Percentiles rank a stretch among this genome's conserved stretches.
Conservation (phyloP, 1,140 invertebrate species). For the Ostrea edulis region DNA sequence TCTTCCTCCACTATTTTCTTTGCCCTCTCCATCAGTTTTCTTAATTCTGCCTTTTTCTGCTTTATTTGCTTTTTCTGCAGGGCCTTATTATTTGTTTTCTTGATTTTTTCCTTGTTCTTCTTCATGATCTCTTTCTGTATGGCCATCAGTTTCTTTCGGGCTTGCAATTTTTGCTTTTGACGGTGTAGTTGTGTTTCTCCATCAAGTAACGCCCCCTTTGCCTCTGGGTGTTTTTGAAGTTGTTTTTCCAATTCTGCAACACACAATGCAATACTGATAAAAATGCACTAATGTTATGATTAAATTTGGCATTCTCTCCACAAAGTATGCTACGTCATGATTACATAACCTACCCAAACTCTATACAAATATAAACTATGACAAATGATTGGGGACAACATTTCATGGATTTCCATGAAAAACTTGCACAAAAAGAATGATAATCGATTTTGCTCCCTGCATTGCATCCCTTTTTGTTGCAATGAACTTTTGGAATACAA, state of each 20-base stretch:
- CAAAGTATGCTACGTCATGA: not conserved
- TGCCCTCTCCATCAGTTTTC: not conserved
- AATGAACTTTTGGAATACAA: too few relatives aligned
- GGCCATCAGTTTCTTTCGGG: not conserved
- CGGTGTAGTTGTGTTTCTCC: not conserved
- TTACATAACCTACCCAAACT: not conserved
- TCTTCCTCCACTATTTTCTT: slow-evolving; percentile 20
- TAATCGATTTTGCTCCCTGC: too few relatives aligned
- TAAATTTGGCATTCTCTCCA: not conserved
- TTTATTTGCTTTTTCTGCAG: not conserved
- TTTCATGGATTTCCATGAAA: too few relatives aligned
- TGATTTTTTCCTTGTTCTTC: slow-evolving; percentile 21
- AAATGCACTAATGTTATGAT: too few relatives aligned
- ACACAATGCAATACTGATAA: not conserved
- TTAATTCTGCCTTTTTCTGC: slow-evolving; percentile 1
- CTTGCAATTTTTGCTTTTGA: not conserved
- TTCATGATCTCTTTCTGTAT: slow-evolving; percentile 7
- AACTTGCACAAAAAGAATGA: too few relatives aligned
- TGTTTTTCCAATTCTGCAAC: not conserved
- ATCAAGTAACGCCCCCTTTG: not conserved
- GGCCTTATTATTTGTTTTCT: not conserved
- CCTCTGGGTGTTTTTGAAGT: not conserved
- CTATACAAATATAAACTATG: too few relatives aligned
- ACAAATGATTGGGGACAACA: too few relatives aligned
- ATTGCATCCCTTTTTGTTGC: too few relatives aligned